Evolutionary conservation across 2,888 invertebrate genomes (phyloP), one percentile per base, ranked within the genome.

Genomic region (Anthrax anthrax): DNA sequence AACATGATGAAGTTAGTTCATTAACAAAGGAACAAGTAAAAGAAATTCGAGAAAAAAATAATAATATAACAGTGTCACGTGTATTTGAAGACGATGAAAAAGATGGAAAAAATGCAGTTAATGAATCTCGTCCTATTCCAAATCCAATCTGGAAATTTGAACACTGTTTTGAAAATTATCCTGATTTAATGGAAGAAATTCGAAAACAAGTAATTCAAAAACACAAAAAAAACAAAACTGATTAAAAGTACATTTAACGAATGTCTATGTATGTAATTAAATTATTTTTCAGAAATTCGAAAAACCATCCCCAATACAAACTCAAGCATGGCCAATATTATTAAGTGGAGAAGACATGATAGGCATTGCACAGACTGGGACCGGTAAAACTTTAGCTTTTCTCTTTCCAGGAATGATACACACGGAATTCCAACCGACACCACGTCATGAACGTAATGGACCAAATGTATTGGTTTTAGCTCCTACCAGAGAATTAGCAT

Each of bases 281-380:
- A 13, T 23, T 16, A 43, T 43, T 27, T 34, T 38, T 18, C 34
- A 53, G 53, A 81, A 79, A 0, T 96, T 95, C 62, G 65, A 65
- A 19, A 76, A 75, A 50, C 96, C 95, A 0, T 85, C 90, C 1
- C 95, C 95, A 0, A 92, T 96, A 57, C 91, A 96, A 67, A 73
- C 81, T 49, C 94, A 95, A 69, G 85, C 90, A 0, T 97, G 96
- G 96, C 97, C 97, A 2, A 76, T 96, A 50, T 72, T 96, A 1
- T 68, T 97, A 38, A 78, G 80, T 58, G 97, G 97, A 0, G 79
- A 84, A 60, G 96, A 97, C 68, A 69, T 96, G 62, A 95, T 97
- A 63, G 96, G 96, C 10, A 95, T 97, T 53, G 96, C 96, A 1
- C 95, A 94, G 70, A 91, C 91, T 8, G 90, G 90, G 47, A 89